Base-by-base conservation (phyloP, 2,888 invertebrate species). In the Calliscelio sp. region DNA sequence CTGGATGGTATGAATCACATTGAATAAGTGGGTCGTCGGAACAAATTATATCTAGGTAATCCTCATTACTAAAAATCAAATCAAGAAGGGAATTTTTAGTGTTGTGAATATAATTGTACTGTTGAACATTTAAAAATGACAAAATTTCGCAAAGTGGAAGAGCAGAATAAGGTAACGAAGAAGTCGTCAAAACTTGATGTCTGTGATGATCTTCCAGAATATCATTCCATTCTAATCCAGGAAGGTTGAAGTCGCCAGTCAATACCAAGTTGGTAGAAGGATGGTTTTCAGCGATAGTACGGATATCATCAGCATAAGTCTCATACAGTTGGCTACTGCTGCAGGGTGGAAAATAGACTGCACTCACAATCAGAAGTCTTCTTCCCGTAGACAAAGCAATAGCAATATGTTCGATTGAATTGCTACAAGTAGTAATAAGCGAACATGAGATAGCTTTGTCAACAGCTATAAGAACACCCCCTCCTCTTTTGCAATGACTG, bases 401-500 rank as follows among this genome's bases (percentile, higher is more conserved):
- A 10, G 14, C 25, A 1, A 63, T 8, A 14, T 63, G 63, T 46
- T 63, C 63, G 8, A 46, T 46, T 0, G 46, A 41, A 2, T 2
- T 3, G 18, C 14, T 18, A 11, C 22, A 18, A 7, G 28, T 11
- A 16, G 11, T 2, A 6, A 63, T 46, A 28, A 16, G 11, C 1
- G 11, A 0, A 63, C 63, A 25, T 2, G 8, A 46, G 7, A 71
- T 44, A 8, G 38, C 20, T 11, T 55, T 14, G 4, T 38, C 35
- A 0, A 81, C 44, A 0, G 68, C 68, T 11, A 81, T 49, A 11
- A 65, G 44, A 2, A 81, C 80, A 6, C 74, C 74, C 14, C 81
- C 81, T 18, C 74, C 74, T 10, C 59, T 55, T 8, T 16, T 3
- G 11, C 22, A 44, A 3, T 11, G 1, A 20, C 51, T 66, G 2